A percentile compares a stretch with the other conserved stretches of the same genome.
Evolutionary conservation across 2,113 vertebrate genomes (phyloP).

Genomic region (Megaleporinus macrocephalus): DNA sequence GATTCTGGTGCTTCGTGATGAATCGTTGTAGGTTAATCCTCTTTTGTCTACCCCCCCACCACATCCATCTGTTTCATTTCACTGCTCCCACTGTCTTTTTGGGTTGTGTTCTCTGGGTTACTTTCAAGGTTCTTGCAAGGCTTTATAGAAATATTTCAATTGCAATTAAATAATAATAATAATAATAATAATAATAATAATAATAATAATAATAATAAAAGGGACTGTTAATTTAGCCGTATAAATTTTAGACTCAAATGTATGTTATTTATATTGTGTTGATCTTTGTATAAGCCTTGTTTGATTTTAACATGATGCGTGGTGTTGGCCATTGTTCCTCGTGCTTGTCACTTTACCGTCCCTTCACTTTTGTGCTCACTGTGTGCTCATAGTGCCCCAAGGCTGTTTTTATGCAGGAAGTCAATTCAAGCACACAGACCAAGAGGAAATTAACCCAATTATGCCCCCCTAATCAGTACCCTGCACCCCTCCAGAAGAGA

Average conservation of each 20-base stretch:
- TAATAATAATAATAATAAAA: neutral
- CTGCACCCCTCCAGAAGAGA: constrained; percentile 52
- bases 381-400: constrained; percentile 24
- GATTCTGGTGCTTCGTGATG: constrained; percentile 46
- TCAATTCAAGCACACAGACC: constrained; percentile 51
- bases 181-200: too few relatives aligned
- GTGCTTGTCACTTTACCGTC: neutral
- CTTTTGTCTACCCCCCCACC: constrained; percentile 46
- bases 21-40: constrained; percentile 56
- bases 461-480: constrained; percentile 53
- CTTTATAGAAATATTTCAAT: neutral
- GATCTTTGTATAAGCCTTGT: too few relatives aligned
- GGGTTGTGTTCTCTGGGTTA: constrained; percentile 2
- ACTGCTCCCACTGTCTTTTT: constrained; percentile 24
- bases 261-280: neutral
- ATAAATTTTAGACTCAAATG: neutral
- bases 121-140: neutral
- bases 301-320: neutral
- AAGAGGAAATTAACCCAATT: constrained; percentile 60
- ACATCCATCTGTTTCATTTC: constrained; percentile 47
- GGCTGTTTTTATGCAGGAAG: constrained; percentile 49
- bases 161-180: neutral
- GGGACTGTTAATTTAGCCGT: neutral
- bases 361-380: neutral
- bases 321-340: neutral